Percentiles rank a stretch among this genome's conserved stretches.
These are phyloP conservation scores for Eurytoma californica DNA, from an alignment of 2,888 invertebrate genomes.

Conservation along the genomic window DNA sequence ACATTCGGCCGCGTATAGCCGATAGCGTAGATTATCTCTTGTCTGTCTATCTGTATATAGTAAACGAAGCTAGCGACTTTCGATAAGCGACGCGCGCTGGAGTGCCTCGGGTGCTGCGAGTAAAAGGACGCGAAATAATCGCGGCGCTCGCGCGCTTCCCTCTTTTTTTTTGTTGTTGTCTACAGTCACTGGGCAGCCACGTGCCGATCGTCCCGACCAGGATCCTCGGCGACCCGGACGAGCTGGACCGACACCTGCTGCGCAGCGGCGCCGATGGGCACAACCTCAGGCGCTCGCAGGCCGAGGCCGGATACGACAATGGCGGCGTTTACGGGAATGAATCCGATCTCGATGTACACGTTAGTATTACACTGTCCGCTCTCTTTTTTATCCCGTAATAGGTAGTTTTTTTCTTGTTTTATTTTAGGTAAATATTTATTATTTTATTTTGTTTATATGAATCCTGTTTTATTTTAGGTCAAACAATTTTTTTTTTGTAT, in stretches of 20 bases:
- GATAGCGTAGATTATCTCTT: constrained; percentile 11
- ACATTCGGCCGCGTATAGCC: constrained; percentile 5
- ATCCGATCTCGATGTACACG: constrained; percentile 77
- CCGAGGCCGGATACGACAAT: constrained; percentile 68
- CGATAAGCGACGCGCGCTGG: background rate
- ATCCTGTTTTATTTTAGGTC: too few species aligned
- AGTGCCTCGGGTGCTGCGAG: background rate
- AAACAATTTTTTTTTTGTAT: too few species aligned
- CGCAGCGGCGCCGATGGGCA: constrained; percentile 84
- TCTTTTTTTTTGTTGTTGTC: background rate
- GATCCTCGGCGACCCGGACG: constrained; percentile 90
- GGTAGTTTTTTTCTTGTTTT: too few species aligned
- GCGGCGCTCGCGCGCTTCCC: background rate
- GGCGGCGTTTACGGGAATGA: constrained; percentile 77
- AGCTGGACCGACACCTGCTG: constrained; percentile 89
- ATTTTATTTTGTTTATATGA: too few species aligned
- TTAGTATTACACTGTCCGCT: constrained; percentile 70
- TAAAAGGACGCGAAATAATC: background rate
- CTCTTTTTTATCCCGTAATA: background rate
- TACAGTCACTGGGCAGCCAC: constrained; percentile 82
- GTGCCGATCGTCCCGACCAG: constrained; percentile 95
- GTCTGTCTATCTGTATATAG: background rate
- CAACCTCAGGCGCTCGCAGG: constrained; percentile 70
- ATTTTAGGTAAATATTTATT: too few species aligned
- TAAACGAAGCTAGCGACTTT: background rate